Percentiles rank a stretch among this genome's conserved stretches.
Evolutionary conservation across 2,888 invertebrate genomes (phyloP).

Genomic region (Allygus modestus): DNA sequence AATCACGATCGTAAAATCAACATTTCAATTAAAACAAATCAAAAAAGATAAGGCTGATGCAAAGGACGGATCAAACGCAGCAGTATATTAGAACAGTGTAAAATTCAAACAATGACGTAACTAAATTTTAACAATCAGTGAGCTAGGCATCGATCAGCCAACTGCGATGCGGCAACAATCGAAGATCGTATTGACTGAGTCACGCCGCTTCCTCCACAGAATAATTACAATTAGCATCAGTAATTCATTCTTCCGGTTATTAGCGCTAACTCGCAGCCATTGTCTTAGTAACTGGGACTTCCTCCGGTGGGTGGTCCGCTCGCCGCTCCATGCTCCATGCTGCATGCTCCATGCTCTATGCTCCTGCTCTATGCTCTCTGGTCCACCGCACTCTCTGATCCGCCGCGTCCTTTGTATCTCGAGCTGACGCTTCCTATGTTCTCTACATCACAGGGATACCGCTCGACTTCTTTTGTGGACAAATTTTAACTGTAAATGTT

Average conservation of each 20-base stretch:
- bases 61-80: too few species aligned
- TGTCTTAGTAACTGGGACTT: constrained; percentile 51
- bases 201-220: constrained; percentile 34
- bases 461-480: neutral
- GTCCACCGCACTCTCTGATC: constrained; percentile 1
- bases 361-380: neutral
- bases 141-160: neutral
- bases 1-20: too few species aligned
- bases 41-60: too few species aligned
- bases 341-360: constrained; percentile 6
- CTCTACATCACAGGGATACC: neutral
- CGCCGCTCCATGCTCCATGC: neutral
- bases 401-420: neutral
- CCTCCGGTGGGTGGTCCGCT: constrained; percentile 46
- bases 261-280: constrained; percentile 47
- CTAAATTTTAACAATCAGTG: too few species aligned
- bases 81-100: too few species aligned
- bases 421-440: neutral
- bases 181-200: constrained; percentile 23
- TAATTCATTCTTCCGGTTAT: constrained; percentile 53
- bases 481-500: too few species aligned
- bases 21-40: too few species aligned
- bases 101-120: too few species aligned
- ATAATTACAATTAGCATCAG: constrained; percentile 54
- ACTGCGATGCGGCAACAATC: neutral